These are phyloP conservation scores for Netta rufina DNA, from an alignment of 2,797 vertebrate genomes.

Conservation along the genomic window DNA sequence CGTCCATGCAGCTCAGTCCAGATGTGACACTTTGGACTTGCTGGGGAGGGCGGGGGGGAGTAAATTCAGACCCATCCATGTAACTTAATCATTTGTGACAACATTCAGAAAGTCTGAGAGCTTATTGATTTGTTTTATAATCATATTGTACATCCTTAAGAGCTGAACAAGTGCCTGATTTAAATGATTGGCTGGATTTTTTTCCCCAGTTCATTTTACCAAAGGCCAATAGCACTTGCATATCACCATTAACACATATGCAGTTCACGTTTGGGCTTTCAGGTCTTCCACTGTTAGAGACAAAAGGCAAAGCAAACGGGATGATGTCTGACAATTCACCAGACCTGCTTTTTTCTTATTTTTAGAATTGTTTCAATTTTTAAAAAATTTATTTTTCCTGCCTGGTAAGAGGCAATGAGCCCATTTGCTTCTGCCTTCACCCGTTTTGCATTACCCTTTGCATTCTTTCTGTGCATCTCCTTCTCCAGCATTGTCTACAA, in stretches of 20 bases:
- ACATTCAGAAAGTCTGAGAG: conserved; percentile 57
- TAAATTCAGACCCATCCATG: neutral
- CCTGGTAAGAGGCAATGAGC: neutral
- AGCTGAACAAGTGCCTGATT: neutral
- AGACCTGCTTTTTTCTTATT: neutral
- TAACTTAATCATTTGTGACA: conserved; percentile 17
- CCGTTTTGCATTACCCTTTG: neutral
- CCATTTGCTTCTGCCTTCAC: neutral
- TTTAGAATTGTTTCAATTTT: neutral
- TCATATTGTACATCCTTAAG: conserved; percentile 43
- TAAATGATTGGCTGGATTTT: neutral
- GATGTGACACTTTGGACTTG: neutral
- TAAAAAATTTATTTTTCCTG: neutral
- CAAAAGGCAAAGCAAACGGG: neutral
- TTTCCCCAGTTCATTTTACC: neutral
- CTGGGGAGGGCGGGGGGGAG: neutral
- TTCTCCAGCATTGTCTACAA: neutral
- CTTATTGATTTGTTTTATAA: conserved; percentile 63
- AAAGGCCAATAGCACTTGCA: neutral
- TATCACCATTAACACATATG: neutral
- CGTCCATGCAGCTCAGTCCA: neutral
- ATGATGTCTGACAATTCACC: neutral
- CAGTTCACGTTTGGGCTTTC: neutral
- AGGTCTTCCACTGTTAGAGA: neutral
- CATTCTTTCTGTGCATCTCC: neutral